These are phyloP conservation scores for Eledona agricola DNA, from an alignment of 2,888 invertebrate species.

Conservation along the genomic window DNA sequence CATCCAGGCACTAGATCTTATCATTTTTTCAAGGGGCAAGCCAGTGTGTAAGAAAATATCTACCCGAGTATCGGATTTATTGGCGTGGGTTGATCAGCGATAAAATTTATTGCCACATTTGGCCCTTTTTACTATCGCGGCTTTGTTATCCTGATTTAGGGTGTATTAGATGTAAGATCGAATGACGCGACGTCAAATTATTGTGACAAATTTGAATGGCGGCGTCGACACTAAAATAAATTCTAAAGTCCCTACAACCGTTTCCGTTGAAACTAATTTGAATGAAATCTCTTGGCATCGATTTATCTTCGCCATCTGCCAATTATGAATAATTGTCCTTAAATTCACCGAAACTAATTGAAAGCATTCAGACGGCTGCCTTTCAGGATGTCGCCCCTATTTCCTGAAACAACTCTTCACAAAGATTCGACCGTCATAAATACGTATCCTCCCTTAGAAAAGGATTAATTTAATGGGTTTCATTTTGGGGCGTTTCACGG, in stretches of 20 bases:
- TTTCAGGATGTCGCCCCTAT: constrained; percentile 37
- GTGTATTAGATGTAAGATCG: constrained; percentile 9
- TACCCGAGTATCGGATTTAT: constrained; percentile 32
- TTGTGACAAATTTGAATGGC: constrained; percentile 16
- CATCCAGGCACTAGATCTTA: constrained; percentile 26
- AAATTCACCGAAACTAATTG: constrained; percentile 42
- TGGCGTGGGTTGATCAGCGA: constrained; percentile 21
- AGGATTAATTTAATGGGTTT: constrained; percentile 52
- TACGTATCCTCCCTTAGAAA: constrained; percentile 46
- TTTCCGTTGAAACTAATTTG: constrained; percentile 25
- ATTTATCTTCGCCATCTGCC: constrained; percentile 39
- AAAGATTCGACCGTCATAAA: constrained; percentile 44
- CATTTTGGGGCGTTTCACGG: constrained; percentile 51
- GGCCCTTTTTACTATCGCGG: constrained; percentile 14
- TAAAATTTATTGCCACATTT: constrained; percentile 25
- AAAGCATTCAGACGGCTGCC: constrained; percentile 36
- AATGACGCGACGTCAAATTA: constrained; percentile 22
- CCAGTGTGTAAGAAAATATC: constrained; percentile 28
- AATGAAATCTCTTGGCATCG: constrained; percentile 27
- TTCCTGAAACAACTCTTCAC: constrained; percentile 41
- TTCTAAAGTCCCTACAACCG: constrained; percentile 12
- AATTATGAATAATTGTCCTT: constrained; percentile 40
- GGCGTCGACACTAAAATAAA: constrained; percentile 4
- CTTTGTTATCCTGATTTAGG: constrained; percentile 21
- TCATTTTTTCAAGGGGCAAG: constrained; percentile 17